A percentile compares a stretch with the other conserved stretches of the same genome.
Evolutionary conservation across 2,113 vertebrate species (phyloP).

Genomic region (Onychorhynchus coronatus): DNA sequence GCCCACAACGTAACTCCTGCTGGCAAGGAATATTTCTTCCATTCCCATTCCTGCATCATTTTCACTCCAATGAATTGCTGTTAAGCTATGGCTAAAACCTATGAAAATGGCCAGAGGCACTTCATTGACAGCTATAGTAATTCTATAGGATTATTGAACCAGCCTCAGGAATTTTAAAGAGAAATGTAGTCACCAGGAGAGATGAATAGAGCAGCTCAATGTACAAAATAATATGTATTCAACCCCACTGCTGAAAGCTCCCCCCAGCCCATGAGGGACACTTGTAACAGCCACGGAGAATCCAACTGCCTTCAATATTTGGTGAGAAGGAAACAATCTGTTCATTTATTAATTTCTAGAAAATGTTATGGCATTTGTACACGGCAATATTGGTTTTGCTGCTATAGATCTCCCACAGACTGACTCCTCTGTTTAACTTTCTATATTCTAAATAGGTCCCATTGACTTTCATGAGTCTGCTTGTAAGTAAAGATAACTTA

Average conservation of each 20-base stretch:
- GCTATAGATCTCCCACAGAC: neutral
- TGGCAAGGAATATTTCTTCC: neutral
- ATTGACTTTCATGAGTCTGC: slow-evolving; percentile 64
- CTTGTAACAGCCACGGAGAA: neutral
- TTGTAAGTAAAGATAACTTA: slow-evolving; percentile 65
- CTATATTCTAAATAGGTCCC: slow-evolving; percentile 44
- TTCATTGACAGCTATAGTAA: neutral
- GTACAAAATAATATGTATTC: neutral
- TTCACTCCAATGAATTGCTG: neutral
- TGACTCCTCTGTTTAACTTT: slow-evolving; percentile 27
- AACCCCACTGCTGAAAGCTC: neutral
- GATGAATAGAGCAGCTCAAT: neutral
- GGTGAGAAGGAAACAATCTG: neutral
- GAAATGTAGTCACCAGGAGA: neutral
- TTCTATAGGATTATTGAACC: slow-evolving; percentile 14
- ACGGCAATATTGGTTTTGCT: neutral
- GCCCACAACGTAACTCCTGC: neutral
- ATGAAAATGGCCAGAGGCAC: neutral
- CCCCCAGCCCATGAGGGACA: neutral
- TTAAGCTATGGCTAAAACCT: neutral
- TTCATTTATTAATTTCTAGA: neutral
- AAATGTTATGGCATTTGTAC: neutral
- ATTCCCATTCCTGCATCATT: neutral
- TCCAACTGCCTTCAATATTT: neutral
- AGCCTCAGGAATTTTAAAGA: neutral